Conservation (phyloP, 2,888 invertebrate genomes). For the Volucella inanis region DNA sequence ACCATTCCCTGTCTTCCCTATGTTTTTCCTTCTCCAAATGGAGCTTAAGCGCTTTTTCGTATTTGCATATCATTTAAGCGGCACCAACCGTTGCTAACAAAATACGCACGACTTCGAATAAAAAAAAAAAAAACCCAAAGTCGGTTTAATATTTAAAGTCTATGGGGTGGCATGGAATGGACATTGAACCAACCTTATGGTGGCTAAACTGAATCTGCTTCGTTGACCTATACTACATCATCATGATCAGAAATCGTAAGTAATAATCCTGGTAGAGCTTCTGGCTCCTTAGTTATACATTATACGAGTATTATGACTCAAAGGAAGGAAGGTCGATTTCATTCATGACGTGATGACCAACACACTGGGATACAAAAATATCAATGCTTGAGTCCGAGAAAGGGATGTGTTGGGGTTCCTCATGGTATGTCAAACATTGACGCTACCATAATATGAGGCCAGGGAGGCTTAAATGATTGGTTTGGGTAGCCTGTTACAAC, state of each 20-base stretch:
- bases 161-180: neutral
- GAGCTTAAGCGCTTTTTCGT: conserved; percentile 14
- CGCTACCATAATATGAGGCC: too few relatives aligned
- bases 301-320: too few relatives aligned
- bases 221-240: conserved; percentile 29
- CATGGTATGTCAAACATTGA: too few relatives aligned
- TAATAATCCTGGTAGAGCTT: conserved; percentile 38
- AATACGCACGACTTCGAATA: neutral
- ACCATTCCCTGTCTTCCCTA: conserved; percentile 25
- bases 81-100: neutral
- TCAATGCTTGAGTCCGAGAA: too few relatives aligned
- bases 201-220: conserved; percentile 21
- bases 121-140: neutral
- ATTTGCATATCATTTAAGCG: conserved; percentile 42
- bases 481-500: too few relatives aligned
- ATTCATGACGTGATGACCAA: neutral
- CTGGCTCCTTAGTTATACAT: neutral
- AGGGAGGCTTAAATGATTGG: too few relatives aligned
- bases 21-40: neutral
- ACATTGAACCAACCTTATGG: conserved; percentile 33
- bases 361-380: too few relatives aligned
- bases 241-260: conserved; percentile 29
- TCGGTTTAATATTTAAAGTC: conserved; percentile 48
- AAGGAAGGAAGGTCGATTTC: neutral
- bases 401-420: too few relatives aligned